Conservation (phyloP, 2,888 invertebrate genomes). For the Cataglyphis livida region DNA sequence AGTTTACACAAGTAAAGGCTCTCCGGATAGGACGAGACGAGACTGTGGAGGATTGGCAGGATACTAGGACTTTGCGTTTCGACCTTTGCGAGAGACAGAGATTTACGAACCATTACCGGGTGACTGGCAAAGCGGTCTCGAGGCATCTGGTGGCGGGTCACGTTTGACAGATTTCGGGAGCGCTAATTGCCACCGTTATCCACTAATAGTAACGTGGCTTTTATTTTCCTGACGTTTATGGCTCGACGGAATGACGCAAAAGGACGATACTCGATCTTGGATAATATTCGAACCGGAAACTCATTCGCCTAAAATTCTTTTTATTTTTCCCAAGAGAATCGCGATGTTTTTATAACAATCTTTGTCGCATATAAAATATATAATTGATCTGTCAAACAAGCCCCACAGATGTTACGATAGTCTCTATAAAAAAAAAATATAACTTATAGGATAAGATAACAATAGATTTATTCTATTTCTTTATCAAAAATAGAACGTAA, state of each 20-base stretch:
- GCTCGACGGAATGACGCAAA: neutral
- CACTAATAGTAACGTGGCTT: slow-evolving; percentile 61
- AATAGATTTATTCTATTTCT: neutral
- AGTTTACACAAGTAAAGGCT: neutral
- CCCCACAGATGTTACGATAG: neutral
- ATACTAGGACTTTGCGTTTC: slow-evolving; percentile 40
- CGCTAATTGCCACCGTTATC: slow-evolving; percentile 72
- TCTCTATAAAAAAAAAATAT: neutral
- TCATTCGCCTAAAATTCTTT: neutral
- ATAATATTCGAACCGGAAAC: neutral
- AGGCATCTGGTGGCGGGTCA: slow-evolving; percentile 72
- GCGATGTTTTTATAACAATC: neutral
- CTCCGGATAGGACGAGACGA: neutral
- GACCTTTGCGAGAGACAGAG: slow-evolving; percentile 57
- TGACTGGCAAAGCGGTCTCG: slow-evolving; percentile 44
- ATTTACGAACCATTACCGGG: slow-evolving; percentile 70
- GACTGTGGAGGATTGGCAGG: neutral
- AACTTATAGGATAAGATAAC: neutral
- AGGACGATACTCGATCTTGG: neutral
- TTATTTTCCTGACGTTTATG: neutral
- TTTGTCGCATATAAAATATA: neutral
- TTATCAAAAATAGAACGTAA: neutral
- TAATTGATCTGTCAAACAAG: neutral
- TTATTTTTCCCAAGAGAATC: neutral
- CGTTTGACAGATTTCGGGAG: slow-evolving; percentile 64